phyloP scores from a whole-genome alignment of 2,113 vertebrate species.

The Hystrix cristata region DNA sequence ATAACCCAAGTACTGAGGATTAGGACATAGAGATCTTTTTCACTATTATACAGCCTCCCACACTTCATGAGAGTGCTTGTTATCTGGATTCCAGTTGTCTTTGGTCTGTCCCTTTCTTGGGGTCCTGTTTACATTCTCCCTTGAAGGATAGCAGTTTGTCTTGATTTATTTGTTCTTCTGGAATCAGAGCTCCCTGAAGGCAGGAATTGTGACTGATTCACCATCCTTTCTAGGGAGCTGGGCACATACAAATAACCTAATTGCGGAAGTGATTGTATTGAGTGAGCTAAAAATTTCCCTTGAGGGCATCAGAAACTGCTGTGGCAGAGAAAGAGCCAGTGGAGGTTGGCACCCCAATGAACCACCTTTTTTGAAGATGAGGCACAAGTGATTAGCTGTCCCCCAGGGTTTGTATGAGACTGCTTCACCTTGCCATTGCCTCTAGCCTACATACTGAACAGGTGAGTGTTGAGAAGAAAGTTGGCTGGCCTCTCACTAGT shows the following conservation, averaged over 20 bases:
- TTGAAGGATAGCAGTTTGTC: neutral
- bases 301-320: conserved; percentile 34
- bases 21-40: neutral
- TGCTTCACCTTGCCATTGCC: neutral
- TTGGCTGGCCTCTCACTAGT: neutral
- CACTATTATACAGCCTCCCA: neutral
- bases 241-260: conserved; percentile 19
- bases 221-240: neutral
- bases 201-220: neutral
- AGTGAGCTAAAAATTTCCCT: neutral
- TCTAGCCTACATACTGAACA: neutral
- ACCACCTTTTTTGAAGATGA: conserved; percentile 30
- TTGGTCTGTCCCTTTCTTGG: conserved; percentile 22
- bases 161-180: conserved; percentile 32
- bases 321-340: neutral
- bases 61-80: neutral
- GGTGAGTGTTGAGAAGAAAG: neutral
- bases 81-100: neutral
- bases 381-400: neutral
- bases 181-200: conserved; percentile 10
- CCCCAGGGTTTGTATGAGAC: neutral
- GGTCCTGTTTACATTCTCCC: neutral
- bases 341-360: neutral
- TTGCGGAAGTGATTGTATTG: neutral
- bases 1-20: neutral